Evolutionary conservation across 2,797 vertebrate genomes (phyloP), one percentile per base, ranked within the genome.

Genomic region (Periparus ater): DNA sequence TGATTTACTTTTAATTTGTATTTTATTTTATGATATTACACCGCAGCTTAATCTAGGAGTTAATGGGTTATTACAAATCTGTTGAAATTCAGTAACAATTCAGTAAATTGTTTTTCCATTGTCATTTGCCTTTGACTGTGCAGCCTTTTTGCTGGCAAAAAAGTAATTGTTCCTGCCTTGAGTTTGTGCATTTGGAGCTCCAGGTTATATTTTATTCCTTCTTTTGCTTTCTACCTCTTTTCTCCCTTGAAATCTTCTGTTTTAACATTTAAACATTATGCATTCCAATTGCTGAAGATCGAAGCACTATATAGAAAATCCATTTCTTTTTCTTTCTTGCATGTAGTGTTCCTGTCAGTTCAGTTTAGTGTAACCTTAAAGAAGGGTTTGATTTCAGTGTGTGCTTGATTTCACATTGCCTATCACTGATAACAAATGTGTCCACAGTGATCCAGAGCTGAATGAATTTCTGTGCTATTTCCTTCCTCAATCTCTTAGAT

Each of bases 361-460:
- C 58, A 53, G 79, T 95, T 97, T 96, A 96, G 60, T 79, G 78
- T 89, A 96, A 90, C 71, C 76, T 95, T 94, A 94, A 96, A 96
- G 91, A 96, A 95, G 74, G 79, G 93, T 96, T 95, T 96, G 96
- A 96, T 97, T 97, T 96, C 88, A 93, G 73, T 90, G 68, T 95
- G 89, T 96, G 97, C 89, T 91, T 97, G 75, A 89, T 91, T 96
- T 97, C 95, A 91, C 95, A 88, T 96, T 95, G 86, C 94, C 83
- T 96, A 95, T 97, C 97, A 96, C 94, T 91, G 93, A 80, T 95
- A 97, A 97, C 83, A 83, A 96, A 96, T 96, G 88, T 91, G 83
- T 90, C 91, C 90, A 92, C 79, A 42, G 71, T 88, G 63, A 93
- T 96, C 61, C 78, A 79, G 61, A 60, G 95, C 73, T 88, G 85